Percentiles rank a stretch among this genome's conserved stretches.
Evolutionary conservation across 2,888 invertebrate species (phyloP).

Genomic region (Lagria hirta): DNA sequence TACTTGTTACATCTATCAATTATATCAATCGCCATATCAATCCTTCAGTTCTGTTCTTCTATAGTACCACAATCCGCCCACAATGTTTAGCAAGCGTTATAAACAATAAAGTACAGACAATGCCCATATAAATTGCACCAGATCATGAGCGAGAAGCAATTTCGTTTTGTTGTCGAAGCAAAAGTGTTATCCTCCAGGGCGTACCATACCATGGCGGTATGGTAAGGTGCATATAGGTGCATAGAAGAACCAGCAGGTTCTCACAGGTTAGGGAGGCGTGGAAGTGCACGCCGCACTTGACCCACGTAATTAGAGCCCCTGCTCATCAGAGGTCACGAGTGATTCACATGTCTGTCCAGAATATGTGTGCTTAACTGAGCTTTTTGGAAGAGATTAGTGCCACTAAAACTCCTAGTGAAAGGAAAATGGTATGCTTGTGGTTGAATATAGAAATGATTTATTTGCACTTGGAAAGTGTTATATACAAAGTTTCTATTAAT

Average conservation of each 20-base stretch:
- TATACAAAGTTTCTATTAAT: too few relatives aligned
- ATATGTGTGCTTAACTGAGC: constrained; percentile 5
- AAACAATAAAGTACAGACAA: too few relatives aligned
- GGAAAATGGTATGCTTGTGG: too few relatives aligned
- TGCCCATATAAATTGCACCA: constrained; percentile 34
- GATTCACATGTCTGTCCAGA: constrained; percentile 37
- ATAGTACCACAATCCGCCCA: too few relatives aligned
- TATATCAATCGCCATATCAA: too few relatives aligned
- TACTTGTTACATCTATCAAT: too few relatives aligned
- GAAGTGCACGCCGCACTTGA: constrained; percentile 49
- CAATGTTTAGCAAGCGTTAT: too few relatives aligned
- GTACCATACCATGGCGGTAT: too few relatives aligned
- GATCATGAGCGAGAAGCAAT: constrained; percentile 28
- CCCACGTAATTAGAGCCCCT: constrained; percentile 50
- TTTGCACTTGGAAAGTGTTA: too few relatives aligned
- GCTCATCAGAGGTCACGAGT: constrained; percentile 40
- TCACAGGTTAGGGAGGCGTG: constrained; percentile 49
- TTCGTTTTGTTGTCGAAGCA: constrained; percentile 25
- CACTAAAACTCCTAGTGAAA: background rate
- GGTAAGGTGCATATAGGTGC: constrained; percentile 33
- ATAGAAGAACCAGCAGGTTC: constrained; percentile 34
- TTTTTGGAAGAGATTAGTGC: constrained; percentile 1
- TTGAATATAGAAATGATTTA: too few relatives aligned
- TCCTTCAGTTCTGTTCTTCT: too few relatives aligned
- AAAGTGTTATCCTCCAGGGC: constrained; percentile 37